These are phyloP conservation scores for Neoarius graeffei DNA, from an alignment of 2,113 vertebrate species.

Conservation along the genomic window DNA sequence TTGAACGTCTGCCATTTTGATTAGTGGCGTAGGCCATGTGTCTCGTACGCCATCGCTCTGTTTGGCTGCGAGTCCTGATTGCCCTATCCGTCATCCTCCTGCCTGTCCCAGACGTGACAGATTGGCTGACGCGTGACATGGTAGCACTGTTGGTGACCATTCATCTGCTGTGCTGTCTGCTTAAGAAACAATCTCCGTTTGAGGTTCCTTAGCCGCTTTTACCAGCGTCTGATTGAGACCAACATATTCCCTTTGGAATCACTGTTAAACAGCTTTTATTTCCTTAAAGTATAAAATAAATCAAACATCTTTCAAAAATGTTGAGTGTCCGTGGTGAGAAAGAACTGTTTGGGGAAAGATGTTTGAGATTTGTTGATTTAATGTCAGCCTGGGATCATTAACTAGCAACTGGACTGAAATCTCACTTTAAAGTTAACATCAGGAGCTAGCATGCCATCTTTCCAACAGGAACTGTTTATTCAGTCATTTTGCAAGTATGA, in stretches of 20 bases:
- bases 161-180: conserved; percentile 33
- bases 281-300: neutral
- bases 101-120: conserved; percentile 20
- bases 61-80: conserved; percentile 21
- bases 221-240: neutral
- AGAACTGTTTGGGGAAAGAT: no score
- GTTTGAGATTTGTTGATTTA: no score
- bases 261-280: neutral
- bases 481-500: no score
- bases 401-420: no score
- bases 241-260: neutral
- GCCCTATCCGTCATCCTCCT: conserved; percentile 29
- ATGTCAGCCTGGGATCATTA: no score
- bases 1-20: conserved; percentile 17
- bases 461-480: no score
- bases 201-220: neutral
- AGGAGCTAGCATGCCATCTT: no score
- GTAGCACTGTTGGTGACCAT: conserved; percentile 39
- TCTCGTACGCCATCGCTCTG: neutral
- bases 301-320: no score
- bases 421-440: no score
- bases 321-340: neutral
- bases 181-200: conserved; percentile 11
- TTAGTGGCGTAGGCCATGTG: conserved; percentile 18
- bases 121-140: conserved; percentile 27